Base-by-base conservation (phyloP, 2,888 invertebrate species). In the Drosophila meridionalis region DNA sequence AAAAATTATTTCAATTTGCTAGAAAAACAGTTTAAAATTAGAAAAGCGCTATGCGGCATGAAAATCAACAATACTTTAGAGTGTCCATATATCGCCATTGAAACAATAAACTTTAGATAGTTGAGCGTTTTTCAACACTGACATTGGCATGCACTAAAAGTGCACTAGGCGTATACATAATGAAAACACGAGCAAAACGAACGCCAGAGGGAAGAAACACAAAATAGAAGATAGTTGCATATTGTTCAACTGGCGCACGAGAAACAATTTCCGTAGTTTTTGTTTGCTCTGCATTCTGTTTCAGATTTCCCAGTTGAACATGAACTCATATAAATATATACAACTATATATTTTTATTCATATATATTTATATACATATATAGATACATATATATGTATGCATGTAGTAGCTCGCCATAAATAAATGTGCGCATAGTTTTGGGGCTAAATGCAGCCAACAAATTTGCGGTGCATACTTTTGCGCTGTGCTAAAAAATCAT, bases 401-500 rank as follows among this genome's bases (percentile, higher is more conserved):
- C 28, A 4, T 50, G 12, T 34, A 3, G 14, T 11, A 20, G 2
- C 38, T 30, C 38, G 36, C 38, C 30, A 60, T 55, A 74, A 70
- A 70, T 64, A 70, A 76, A 79, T 58, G 30, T 28, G 34, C 28
- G 62, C 72, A 76, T 80, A 80, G 76, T 71, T 80, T 78, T 62
- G 58, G 58, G 64, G 76, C 30, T 68, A 57, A 76, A 65, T 65
- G 64, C 53, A 43, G 68, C 55, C 20, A 38, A 60, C 55, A 50
- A 64, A 65, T 68, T 60, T 59, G 20, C 36, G 32, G 43, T 68
- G 72, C 76, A 80, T 78, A 78, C 80, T 76, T 71, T 76, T 65
- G 7, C 71, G 72, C 64, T 20, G 20, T 52, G 59, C 2, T n/a
- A 45, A 11, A 64, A 68, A 75, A 64, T 42, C 52, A 60, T 63